Evolutionary conservation across 2,797 vertebrate species (phyloP), one percentile per base, ranked within the genome.

Genomic region (Potorous gilbertii): DNA sequence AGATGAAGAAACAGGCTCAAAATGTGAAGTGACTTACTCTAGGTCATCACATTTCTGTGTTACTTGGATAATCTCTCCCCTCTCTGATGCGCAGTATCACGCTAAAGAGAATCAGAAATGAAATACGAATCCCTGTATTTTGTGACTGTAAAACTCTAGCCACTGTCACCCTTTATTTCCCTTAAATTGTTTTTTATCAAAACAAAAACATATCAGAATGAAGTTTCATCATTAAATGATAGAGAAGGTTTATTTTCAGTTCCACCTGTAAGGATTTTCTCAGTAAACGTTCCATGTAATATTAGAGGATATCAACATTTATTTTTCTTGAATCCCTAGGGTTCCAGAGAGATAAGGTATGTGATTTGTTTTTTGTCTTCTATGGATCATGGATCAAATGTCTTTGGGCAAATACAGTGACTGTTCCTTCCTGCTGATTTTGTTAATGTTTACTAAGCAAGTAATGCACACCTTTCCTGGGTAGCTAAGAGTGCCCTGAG

Each of bases 371-470:
- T 34, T 96, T 50, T 40, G 74, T 46, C n/a, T 40, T 81, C 40
- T 81, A 21, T 81, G 74, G 18, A 90, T 55, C 31, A 54, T 46
- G 27, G 55, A 40, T 94, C 55, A 40, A 5, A 1, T 91, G 93
- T 96, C 50, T 21, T 94, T 93, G 46, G 94, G 55, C 18, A 92
- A 93, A 90, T 55, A 74, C 28, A 92, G 11, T 24, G 28, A 56
- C 34, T 87, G 34, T 29, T 95, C 54, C 96, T 56, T 93, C 93
- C 29, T 54, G 92, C 18, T 90, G 46, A 3, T 66, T 95, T 89
- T 56, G 52, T 59, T 40, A 46, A 0, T 91, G 89, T 16, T 95
- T 96, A 93, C n/a, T 52, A 95, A 55, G 14, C 55, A 11, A 40
- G 31, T 18, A 27, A 12, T 1, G 12, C 57, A 46, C 16, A 5